A percentile compares a stretch with the other conserved stretches of the same genome.
phyloP scores from a whole-genome alignment of 1,140 invertebrate species.

The Eumeta japonica region DNA sequence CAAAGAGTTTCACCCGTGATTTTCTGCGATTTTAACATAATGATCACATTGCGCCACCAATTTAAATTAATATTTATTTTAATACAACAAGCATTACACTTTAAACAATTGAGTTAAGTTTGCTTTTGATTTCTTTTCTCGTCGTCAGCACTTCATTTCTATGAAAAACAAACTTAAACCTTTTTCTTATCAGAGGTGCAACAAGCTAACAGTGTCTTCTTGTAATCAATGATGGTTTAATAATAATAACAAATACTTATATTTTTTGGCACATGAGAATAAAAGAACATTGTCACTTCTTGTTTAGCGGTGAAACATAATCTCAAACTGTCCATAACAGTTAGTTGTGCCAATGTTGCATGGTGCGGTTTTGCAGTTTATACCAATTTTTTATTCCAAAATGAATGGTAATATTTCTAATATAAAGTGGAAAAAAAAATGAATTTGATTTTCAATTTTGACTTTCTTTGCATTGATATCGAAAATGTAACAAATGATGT shows the following conservation, averaged over 20 bases:
- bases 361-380: background rate
- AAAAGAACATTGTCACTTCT: background rate
- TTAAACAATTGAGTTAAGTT: background rate
- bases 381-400: background rate
- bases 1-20: background rate
- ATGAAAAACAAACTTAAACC: background rate
- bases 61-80: background rate
- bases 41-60: background rate
- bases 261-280: constrained; percentile 1
- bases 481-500: constrained; percentile 2
- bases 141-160: background rate
- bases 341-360: background rate
- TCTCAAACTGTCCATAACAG: constrained; percentile 1
- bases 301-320: background rate
- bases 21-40: background rate
- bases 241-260: constrained; percentile 5
- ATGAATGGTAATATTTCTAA: background rate
- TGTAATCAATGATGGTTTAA: background rate
- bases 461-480: background rate
- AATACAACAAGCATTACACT: background rate
- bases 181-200: background rate
- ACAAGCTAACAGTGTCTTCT: background rate
- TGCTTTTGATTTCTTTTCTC: background rate
- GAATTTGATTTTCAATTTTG: background rate
- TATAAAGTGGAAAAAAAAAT: background rate